Conservation (phyloP, 2,113 vertebrate genomes). For the Actenoides hombroni region DNA sequence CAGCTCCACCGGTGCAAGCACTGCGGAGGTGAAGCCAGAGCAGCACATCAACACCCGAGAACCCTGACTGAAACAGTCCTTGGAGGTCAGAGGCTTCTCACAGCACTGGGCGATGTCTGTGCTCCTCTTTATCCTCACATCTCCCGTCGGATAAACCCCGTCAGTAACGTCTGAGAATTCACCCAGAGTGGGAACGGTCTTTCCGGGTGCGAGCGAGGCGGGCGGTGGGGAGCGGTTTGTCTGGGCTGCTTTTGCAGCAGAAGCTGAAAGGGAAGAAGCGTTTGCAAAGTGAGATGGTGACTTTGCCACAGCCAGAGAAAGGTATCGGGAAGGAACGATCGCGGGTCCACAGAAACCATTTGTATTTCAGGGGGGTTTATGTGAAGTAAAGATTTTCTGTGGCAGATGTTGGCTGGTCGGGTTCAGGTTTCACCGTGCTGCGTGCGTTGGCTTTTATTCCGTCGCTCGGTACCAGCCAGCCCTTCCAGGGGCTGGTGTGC, state of each 20-base stretch:
- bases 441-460: fast-evolving
- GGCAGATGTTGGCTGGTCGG: fast-evolving
- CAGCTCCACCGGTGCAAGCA: background rate
- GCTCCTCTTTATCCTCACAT: fast-evolving
- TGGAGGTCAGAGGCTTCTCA: fast-evolving
- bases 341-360: fast-evolving
- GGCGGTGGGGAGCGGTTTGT: background rate
- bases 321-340: fast-evolving
- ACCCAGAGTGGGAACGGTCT: fast-evolving
- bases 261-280: background rate
- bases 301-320: fast-evolving
- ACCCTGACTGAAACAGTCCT: fast-evolving
- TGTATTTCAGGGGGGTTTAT: fast-evolving
- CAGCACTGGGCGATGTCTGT: fast-evolving
- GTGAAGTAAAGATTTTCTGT: fast-evolving
- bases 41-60: fast-evolving
- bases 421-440: fast-evolving
- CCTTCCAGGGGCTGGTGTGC: fast-evolving
- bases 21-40: fast-evolving
- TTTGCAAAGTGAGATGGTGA: fast-evolving
- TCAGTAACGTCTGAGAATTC: background rate
- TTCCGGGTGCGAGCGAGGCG: background rate
- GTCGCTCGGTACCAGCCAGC: fast-evolving
- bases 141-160: fast-evolving
- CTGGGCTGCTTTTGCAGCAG: too few species aligned